Base-by-base conservation (phyloP, 2,797 vertebrate species). In the Channallabes apus region DNA sequence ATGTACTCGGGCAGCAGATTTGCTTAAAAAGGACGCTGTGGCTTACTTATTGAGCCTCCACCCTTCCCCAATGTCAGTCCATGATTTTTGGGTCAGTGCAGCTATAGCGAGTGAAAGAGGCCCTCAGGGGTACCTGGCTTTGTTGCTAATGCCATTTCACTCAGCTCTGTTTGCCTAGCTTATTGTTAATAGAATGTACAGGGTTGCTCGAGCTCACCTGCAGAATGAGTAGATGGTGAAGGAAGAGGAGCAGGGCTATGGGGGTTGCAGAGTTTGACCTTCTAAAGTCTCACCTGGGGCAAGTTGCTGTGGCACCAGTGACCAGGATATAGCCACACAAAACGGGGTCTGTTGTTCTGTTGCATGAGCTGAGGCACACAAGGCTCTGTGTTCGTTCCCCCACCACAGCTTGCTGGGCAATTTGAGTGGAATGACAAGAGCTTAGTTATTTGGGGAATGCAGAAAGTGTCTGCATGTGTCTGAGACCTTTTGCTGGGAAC, bases 401-500 rank as follows among this genome's bases (percentile, higher is more conserved):
- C 87, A 88, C 88, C 82, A 87, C 84, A 83, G 88, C 91, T 93
- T 92, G 91, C 87, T 84, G 88, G 90, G 91, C 92, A 91, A 91
- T 94, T 94, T 94, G 86, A 92, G 91, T 92, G 93, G 93, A 95
- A 93, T 94, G 94, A 93, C 89, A 90, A 89, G 61, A 88, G 90
- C 87, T 18, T 86, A 94, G 94, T 91, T 93, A 95, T 95, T 90
- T 87, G 38, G 94, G 91, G 95, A 95, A 95, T 95, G 93, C 93
- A 89, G 89, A 90, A 90, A 90, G 91, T 91, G 89, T 93, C 91
- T 91, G 85, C 62, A 87, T 91, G 89, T 91, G 89, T 91, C 89
- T 82, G 87, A 89, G 90, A 88, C 89, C 91, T 88, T 88, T 90
- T 87, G 80, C 86, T 84, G 82, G 83, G 83, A 84, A 65, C n/a